A percentile compares a stretch with the other conserved stretches of the same genome.
phyloP scores from a whole-genome alignment of 2,888 invertebrate species.

The Girardia tigrina region DNA sequence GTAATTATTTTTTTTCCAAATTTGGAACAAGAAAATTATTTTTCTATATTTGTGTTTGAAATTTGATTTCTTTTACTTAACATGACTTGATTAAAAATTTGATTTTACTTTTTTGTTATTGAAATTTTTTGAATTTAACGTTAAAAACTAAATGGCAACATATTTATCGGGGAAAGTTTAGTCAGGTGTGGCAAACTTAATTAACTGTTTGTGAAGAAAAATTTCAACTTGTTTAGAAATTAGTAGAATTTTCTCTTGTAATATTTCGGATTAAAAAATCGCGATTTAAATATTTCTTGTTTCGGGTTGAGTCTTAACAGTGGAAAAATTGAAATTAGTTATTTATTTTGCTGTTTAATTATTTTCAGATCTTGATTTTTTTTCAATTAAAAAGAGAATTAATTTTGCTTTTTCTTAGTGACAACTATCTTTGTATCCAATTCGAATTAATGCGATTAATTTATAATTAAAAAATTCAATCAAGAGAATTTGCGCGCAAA shows the following conservation, averaged over 20 bases:
- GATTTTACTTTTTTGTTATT: too few relatives aligned
- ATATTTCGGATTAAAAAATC: constrained; percentile 20
- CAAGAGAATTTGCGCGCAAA: constrained; percentile 23
- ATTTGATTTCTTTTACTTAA: too few relatives aligned
- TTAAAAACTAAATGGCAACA: too few relatives aligned
- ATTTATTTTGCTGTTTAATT: constrained; percentile 12
- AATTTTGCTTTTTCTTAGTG: constrained; percentile 23
- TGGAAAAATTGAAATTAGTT: neutral
- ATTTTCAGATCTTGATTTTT: constrained; percentile 23
- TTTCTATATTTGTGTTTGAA: too few relatives aligned
- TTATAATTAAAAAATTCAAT: constrained; percentile 23
- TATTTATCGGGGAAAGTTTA: constrained; percentile 5
- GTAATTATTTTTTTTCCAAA: too few relatives aligned
- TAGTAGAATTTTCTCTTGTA: neutral
- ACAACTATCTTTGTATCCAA: constrained; percentile 20
- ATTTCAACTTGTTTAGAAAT: neutral
- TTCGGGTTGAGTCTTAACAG: neutral
- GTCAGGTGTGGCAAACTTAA: constrained; percentile 17
- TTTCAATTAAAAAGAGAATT: constrained; percentile 23
- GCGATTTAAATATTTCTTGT: constrained; percentile 11
- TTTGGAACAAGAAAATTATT: too few relatives aligned
- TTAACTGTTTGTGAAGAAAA: neutral
- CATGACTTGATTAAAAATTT: too few relatives aligned
- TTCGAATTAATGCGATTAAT: constrained; percentile 23
- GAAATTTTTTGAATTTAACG: too few relatives aligned